Base-by-base conservation (phyloP, 2,113 vertebrate species). In the Hemiscyllium ocellatum region DNA sequence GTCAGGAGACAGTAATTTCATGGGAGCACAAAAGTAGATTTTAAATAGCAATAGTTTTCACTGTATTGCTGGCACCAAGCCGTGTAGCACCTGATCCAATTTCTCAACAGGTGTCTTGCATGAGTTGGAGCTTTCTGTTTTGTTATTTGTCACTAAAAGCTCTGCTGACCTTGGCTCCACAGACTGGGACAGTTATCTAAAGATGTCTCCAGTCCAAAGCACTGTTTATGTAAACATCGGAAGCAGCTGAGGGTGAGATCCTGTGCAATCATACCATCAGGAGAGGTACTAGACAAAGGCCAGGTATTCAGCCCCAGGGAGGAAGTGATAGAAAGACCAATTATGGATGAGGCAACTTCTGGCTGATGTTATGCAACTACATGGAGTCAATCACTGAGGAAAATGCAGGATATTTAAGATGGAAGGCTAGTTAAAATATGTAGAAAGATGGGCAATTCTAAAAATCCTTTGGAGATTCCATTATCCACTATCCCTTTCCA, bases 151-250 rank as follows among this genome's bases (percentile, higher is more conserved):
- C 3, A 13, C 4, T n/a, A 66, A 56, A 66, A 91, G 89, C 50
- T 90, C 22, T 13, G 56, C 52, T 33, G 87, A 29, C 56, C 20
- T n/a, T 13, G 4, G 33, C 26, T 66, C 33, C 52, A 20, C 3
- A 5, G 12, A 91, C 20, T 91, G 89, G 89, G 29, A 29, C 33
- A 91, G 61, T 20, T 65, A 61, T 33, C 61, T 37, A 17, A 91
- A 15, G 47, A 19, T 86, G 47, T 50, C 42, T 86, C 42, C 47
- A 83, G n/a, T 42, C 15, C n/a, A 83, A 83, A 42, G 78, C 15
- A 13, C n/a, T 19, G 83, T 91, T 69, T 96, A 47, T 96, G 94
- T 37, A 97, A 97, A 96, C 78, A 95, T 93, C 42, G 96, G 52
- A 3, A 56, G 89, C 72, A 96, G 96, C 17, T 95, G 96, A 96